Evolutionary conservation across 2,888 invertebrate species (phyloP), one percentile per base, ranked within the genome.

Genomic region (Rhagonycha lutea): DNA sequence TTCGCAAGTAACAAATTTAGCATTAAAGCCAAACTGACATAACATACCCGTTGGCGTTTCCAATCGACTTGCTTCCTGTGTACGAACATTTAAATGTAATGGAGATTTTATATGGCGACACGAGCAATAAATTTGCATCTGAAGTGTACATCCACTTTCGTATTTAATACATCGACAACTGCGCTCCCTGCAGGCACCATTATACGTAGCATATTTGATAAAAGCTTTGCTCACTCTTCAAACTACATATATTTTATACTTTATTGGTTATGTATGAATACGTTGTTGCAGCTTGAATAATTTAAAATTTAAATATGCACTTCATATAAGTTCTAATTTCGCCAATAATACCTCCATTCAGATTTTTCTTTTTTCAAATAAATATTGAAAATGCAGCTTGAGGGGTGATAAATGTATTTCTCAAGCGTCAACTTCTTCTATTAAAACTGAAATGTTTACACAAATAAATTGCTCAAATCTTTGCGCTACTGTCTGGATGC

Each of bases 1-100:
- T 74, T 70, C 70, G 70, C 70, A 74, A 74, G 70, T 67, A 70
- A 67, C 69, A 74, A 74, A 70, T 74, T 70, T 70, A 70, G 65
- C 68, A 70, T 70, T 70, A 74, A 74, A 68, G 68, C 24, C 26
- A 69, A 70, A 61, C 67, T 65, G 70, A 74, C 67, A 65, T 65
- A 65, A 70, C 67, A 70, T 74, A 60, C 23, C 61, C 70, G 61
- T 68, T 61, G 68, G 68, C 61, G 29, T 70, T 75, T 71, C 63
- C 68, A 68, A 71, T 75, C 61, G 70, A 68, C 69, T 69, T 63
- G 69, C 69, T 73, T 73, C 69, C 73, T 73, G 32, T 69, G 32
- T 63, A 73, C 68, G 69, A 68, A 69, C 69, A 61, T 61, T 72
- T 73, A 69, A 68, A 73, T 72, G 69, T 70, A 70, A 70, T 67